A percentile compares a stretch with the other conserved stretches of the same genome.
Evolutionary conservation across 2,797 vertebrate species (phyloP).

Genomic region (Sorex maritimensis): DNA sequence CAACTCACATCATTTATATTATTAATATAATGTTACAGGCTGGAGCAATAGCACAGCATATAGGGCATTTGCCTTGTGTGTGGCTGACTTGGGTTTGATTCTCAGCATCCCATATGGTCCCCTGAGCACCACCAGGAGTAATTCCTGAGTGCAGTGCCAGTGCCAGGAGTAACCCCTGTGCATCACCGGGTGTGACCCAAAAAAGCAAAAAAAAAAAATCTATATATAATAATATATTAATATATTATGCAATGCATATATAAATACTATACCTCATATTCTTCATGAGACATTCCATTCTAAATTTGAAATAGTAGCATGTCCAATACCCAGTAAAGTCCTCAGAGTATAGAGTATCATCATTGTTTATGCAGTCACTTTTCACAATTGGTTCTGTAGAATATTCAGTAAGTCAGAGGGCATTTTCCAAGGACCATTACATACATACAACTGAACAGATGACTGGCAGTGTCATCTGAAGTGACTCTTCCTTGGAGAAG

Average conservation of each 20-base stretch:
- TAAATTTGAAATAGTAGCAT: background rate
- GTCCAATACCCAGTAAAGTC: background rate
- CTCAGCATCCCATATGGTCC: too few species aligned
- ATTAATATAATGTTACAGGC: too few species aligned
- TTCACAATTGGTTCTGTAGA: background rate
- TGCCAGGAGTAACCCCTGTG: too few species aligned
- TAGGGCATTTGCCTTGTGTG: too few species aligned
- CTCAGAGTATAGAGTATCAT: background rate
- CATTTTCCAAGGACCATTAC: background rate
- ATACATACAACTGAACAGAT: background rate
- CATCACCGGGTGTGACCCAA: too few species aligned
- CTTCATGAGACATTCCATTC: background rate
- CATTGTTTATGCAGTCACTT: background rate
- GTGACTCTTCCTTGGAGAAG: background rate
- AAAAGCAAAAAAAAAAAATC: too few species aligned
- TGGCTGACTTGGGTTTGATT: too few species aligned
- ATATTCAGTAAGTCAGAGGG: background rate
- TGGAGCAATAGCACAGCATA: too few species aligned
- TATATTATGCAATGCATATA: background rate
- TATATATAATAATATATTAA: too few species aligned
- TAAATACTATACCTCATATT: background rate
- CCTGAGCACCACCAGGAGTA: too few species aligned
- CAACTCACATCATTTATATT: too few species aligned
- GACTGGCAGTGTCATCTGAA: background rate
- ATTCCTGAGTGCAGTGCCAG: too few species aligned